Base-by-base conservation (phyloP, 2,888 invertebrate genomes). In the Ophion obscuratus region DNA sequence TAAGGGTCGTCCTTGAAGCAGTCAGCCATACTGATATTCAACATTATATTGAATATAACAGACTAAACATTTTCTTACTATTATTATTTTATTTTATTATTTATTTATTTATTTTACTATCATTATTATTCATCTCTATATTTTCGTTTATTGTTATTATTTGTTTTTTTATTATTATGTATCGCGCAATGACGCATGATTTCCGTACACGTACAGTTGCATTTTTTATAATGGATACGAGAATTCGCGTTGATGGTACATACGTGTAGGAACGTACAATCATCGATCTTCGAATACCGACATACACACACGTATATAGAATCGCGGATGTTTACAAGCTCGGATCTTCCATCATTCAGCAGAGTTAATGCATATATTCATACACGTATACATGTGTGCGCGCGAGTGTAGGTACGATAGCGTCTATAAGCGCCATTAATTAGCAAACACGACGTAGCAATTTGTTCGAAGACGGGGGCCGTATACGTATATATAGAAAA, bases 321-420 rank as follows among this genome's bases (percentile, higher is more conserved):
- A 6, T 66, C 24, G 77, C 71, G 82, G 59, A 83, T 83, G 82
- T 83, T 77, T 83, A 71, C 66, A 44, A 53, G 7, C 36, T 71
- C 10, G 44, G 57, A 71, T 71, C 24, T 73, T 62, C 44, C 66
- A 24, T 70, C 66, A 53, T 20, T 17, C 53, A 36, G 20, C 11
- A 64, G 47, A 24, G 20, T 53, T 17, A 14, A 14, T 53, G 17
- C 17, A 53, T 53, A 53, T 53, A 17, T 17, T 40, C 9, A 40
- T 40, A 14, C 71, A 17, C 27, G 17, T 61, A 77, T 36, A 36
- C 36, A 20, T 31, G 24, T 73, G 11, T 14, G 20, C 24, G 57
- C 14, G 17, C 20, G 20, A 68, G 36, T 59, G 17, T 4, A 53
- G 53, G 17, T 17, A 53, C 53, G 53, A 17, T 53, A 53, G 53